Conservation (phyloP, 2,797 vertebrate species). For the Eulemur mongoz region DNA sequence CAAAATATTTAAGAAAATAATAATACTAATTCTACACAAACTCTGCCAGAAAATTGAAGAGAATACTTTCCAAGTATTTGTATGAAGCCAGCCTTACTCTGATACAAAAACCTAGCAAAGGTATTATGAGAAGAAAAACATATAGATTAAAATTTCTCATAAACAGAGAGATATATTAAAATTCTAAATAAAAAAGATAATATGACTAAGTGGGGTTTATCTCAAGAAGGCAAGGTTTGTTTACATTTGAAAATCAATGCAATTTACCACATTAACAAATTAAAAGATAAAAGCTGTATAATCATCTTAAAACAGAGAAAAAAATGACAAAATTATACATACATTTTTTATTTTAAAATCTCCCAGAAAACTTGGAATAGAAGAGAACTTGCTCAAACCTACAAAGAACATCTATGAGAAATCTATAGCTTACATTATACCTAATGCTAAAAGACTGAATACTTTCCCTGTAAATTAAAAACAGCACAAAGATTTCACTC, state of each 20-base stretch:
- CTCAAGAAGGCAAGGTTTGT: neutral
- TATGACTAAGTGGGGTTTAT: neutral
- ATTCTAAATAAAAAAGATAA: neutral
- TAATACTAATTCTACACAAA: neutral
- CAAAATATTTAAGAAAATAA: neutral
- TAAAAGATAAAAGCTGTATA: neutral
- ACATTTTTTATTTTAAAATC: neutral
- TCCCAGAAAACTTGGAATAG: neutral
- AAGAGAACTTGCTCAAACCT: neutral
- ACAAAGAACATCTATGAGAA: neutral
- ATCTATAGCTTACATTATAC: neutral
- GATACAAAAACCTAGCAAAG: neutral
- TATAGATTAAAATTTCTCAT: neutral
- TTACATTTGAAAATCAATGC: neutral
- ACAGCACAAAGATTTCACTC: neutral
- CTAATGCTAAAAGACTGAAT: neutral
- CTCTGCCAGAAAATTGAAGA: neutral
- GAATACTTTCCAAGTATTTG: neutral
- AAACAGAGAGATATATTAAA: neutral
- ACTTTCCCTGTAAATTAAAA: neutral
- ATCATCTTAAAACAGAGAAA: neutral
- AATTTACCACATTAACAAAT: neutral
- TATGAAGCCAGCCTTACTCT: neutral
- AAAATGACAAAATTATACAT: neutral
- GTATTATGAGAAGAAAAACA: no score